phyloP scores from a whole-genome alignment of 2,113 vertebrate genomes.

The Cynopterus brachyotis region DNA sequence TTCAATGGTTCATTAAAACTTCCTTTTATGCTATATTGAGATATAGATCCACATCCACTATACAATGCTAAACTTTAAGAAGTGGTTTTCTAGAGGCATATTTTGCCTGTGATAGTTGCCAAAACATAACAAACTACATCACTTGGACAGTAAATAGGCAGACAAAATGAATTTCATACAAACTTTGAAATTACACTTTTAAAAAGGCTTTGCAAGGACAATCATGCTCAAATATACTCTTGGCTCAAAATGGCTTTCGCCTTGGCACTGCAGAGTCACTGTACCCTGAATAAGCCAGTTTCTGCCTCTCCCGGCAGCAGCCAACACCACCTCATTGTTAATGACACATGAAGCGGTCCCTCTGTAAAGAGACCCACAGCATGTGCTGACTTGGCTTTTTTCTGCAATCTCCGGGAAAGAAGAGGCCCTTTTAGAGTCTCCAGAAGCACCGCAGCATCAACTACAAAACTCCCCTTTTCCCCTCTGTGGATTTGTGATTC shows the following conservation, averaged over 20 bases:
- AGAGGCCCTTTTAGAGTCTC: neutral
- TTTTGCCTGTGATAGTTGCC: neutral
- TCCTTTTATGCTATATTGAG: neutral
- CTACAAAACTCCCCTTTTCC: neutral
- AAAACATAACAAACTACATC: neutral
- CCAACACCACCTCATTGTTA: neutral
- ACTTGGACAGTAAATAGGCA: neutral
- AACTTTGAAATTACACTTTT: neutral
- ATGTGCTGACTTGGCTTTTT: neutral
- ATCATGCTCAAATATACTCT: neutral
- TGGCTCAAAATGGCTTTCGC: neutral
- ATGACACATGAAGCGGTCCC: neutral
- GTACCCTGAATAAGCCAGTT: neutral
- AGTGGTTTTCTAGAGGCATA: neutral
- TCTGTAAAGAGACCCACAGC: neutral
- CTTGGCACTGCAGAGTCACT: neutral
- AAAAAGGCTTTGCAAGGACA: neutral
- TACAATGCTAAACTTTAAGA: neutral
- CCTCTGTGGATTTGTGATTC: neutral
- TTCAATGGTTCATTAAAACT: neutral
- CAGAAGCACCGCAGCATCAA: neutral
- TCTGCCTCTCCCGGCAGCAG: neutral
- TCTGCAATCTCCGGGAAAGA: neutral
- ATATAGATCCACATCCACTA: neutral
- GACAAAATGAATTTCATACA: neutral